phyloP scores from a whole-genome alignment of 2,113 vertebrate genomes.

The Malurus elegans region DNA sequence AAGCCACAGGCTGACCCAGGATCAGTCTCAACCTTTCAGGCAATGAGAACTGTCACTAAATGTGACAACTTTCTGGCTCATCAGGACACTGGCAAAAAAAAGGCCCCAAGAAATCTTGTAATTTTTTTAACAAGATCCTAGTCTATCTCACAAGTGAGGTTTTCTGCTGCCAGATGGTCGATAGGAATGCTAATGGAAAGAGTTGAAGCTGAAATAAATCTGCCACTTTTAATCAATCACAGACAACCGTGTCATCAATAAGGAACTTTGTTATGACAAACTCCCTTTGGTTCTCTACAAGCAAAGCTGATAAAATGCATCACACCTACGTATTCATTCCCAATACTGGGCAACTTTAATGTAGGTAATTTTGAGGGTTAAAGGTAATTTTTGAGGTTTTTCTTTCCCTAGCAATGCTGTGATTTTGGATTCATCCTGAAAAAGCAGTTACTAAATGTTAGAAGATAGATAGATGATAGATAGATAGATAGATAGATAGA shows the following conservation, averaged over 20 bases:
- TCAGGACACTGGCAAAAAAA: conserved; percentile 26
- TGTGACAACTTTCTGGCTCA: conserved; percentile 54
- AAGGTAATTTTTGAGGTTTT: background rate
- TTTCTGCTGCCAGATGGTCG: conserved; percentile 68
- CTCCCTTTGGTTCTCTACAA: conserved; percentile 16
- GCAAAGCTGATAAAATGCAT: background rate
- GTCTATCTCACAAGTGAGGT: conserved; percentile 40
- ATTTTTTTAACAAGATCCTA: conserved; percentile 38
- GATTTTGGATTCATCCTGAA: background rate
- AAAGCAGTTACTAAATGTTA: background rate
- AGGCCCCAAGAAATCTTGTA: conserved; percentile 37
- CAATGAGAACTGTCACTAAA: background rate
- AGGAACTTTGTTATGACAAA: conserved; percentile 42
- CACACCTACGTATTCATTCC: background rate
- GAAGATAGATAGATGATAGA: background rate
- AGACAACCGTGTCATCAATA: conserved; percentile 61
- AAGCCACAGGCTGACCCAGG: conserved; percentile 5
- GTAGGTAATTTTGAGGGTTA: background rate
- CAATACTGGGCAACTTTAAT: background rate
- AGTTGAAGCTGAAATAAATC: conserved; percentile 73
- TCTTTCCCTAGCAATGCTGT: background rate
- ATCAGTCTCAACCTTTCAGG: conserved; percentile 16
- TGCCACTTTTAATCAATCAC: conserved; percentile 75
- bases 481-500: background rate
- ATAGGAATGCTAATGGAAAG: conserved; percentile 71